Percentiles rank a stretch among this genome's conserved stretches.
These are phyloP conservation scores for Empis livida DNA, from an alignment of 2,888 invertebrate genomes.

Conservation along the genomic window DNA sequence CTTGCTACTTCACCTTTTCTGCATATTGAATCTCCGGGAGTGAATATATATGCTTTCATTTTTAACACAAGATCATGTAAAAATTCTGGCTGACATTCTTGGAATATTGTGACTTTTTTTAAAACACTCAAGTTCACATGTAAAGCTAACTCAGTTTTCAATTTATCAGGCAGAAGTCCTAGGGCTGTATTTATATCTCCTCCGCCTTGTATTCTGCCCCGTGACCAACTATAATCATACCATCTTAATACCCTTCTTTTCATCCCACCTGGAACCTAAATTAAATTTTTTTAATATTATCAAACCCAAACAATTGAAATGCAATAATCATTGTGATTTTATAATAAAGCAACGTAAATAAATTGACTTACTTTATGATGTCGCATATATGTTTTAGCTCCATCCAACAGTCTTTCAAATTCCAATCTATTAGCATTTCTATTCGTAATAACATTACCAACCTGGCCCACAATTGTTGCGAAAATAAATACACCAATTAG, in stretches of 20 bases:
- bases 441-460: conserved; percentile 95
- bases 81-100: conserved; percentile 97
- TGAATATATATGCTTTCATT: conserved; percentile 97
- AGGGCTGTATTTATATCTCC: conserved; percentile 93
- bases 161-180: conserved; percentile 85
- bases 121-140: conserved; percentile 91
- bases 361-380: conserved; percentile 64
- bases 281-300: not conserved
- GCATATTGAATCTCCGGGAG: conserved; percentile 93
- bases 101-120: conserved; percentile 92
- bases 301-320: too few relatives aligned
- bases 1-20: conserved; percentile 87
- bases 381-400: conserved; percentile 94
- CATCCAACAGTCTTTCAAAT: conserved; percentile 87
- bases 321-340: too few relatives aligned
- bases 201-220: conserved; percentile 89
- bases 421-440: conserved; percentile 90
- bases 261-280: conserved; percentile 83
- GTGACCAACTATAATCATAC: conserved; percentile 98
- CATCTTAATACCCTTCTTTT: conserved; percentile 89
- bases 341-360: too few relatives aligned
- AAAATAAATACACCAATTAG: conserved; percentile 96
- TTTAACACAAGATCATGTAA: conserved; percentile 91
- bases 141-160: conserved; percentile 90
- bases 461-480: conserved; percentile 95